Evolutionary conservation across 2,888 invertebrate genomes (phyloP), one percentile per base, ranked within the genome.

Genomic region (Scotopteryx bipunctaria): DNA sequence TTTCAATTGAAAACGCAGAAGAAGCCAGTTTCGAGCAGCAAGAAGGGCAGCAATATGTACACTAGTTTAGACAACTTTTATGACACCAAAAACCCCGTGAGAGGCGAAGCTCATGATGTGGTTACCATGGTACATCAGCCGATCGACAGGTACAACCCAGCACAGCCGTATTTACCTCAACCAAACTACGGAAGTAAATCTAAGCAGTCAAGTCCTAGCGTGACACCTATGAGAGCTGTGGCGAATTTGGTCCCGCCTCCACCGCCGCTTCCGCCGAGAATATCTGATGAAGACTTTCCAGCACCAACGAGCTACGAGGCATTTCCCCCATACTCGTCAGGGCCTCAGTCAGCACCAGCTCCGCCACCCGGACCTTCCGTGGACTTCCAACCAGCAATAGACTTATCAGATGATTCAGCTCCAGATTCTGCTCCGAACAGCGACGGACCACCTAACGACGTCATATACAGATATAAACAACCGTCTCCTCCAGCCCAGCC

Each of bases 71-170:
- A 90, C 50, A 78, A 82, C 48, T 84, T 87, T 47, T 71, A 74
- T 25, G 83, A 84, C 5, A 63, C 84, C 11, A 78, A 74, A 56
- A 69, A 80, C 57, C 90, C 90, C 1, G 80, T 86, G 1, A 71
- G 88, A 60, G 91, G 91, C 3, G 91, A 91, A 68, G 84, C 82
- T 23, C 83, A 90, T 63, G 89, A 90, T 45, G 61, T 77, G 1
- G 66, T 63, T 3, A 57, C 69, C 3, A 36, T 31, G 11, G 59
- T 66, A 59, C 71, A 70, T 27, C 76, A 78, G 41, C 76, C 76
- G 3, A 71, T 89, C 41, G 91, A 91, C 54, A 78, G 91, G 11
- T 91, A 87, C 58, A 91, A 91, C 66, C 87, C 91, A n/a, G 90
- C 90, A 2, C 88, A 90, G 59, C 87, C 91, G 1, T 88, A 90